Base-by-base conservation (phyloP, 2,888 invertebrate genomes). In the Rhamnusium bicolor region DNA sequence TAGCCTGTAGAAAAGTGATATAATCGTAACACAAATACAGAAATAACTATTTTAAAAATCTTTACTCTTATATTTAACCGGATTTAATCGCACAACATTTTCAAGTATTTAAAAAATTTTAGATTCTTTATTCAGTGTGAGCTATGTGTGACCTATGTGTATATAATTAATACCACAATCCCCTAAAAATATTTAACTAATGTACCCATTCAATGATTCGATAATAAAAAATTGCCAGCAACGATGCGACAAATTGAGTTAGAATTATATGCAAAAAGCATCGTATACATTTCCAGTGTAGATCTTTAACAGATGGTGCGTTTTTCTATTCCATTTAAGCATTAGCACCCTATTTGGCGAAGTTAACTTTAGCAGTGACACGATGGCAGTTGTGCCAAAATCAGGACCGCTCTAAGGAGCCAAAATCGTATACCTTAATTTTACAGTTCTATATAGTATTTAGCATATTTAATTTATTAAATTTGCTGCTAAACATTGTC, bases 321-420 rank as follows among this genome's bases (percentile, higher is more conserved):
- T 87, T 89, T 88, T 89, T 88, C 88, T 89, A 85, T 88, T 86
- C 88, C 88, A 88, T 89, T 89, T 88, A 84, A 86, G 87, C 88
- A 87, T 89, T 88, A 89, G 85, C 86, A 85, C 87, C 87, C 87
- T 73, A 76, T 73, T 73, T 69, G 70, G 73, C 69, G 66, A 74
- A 71, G 70, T 77, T 73, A 74, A 79, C 81, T 80, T 77, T 76
- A 76, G 75, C 80, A 79, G 69, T 82, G 82, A 83, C 82, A 80
- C 73, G 77, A 75, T 79, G 83, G 82, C 85, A 85, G 84, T 85
- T 85, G 84, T 81, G 80, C 72, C 66, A 53, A 60, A 49, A 18
- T 24, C 79, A 77, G 75, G 65, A 51, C 47, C 56, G 74, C 56
- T 40, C 27, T 69, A 16, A 16, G 19, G 14, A n/a, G 4, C n/a